Percentiles rank a stretch among this genome's conserved stretches.
Conservation (phyloP, 64 coral and sea anemone species). For the Stichodactyla helianthus region DNA sequence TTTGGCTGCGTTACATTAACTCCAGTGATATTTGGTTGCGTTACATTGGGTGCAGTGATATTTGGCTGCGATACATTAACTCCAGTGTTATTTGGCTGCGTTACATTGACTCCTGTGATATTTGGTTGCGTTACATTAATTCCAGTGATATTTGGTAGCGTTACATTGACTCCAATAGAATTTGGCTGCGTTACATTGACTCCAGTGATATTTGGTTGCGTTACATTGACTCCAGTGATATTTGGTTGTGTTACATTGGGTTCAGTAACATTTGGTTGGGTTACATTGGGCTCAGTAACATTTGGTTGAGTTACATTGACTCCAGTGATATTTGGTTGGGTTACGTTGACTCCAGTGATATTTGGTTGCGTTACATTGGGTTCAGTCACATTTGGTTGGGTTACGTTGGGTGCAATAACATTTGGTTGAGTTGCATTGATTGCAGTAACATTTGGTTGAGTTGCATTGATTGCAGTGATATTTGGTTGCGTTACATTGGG, state of each 20-base stretch:
- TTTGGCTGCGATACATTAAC: slow-evolving; percentile 14
- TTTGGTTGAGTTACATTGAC: slow-evolving; percentile 13
- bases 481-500: not conserved
- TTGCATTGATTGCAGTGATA: not conserved
- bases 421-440: not conserved
- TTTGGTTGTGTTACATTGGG: not conserved
- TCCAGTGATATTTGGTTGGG: slow-evolving; percentile 14
- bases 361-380: too few relatives aligned
- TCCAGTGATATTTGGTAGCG: not conserved
- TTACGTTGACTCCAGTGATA: not conserved
- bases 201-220: slow-evolving; percentile 6
- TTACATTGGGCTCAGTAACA: not conserved
- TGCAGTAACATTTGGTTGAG: slow-evolving; percentile 1
- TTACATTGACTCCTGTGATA: not conserved
- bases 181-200: slow-evolving; percentile 12
- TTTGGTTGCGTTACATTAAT: slow-evolving; percentile 12
- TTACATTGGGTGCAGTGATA: not conserved
- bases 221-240: not conserved
- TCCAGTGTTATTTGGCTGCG: not conserved
- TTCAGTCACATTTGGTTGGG: too few relatives aligned
- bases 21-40: too few relatives aligned
- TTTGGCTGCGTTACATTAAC: too few relatives aligned
- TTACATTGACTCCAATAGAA: not conserved
- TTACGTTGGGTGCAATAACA: too few relatives aligned
- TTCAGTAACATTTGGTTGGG: not conserved